phyloP scores from a whole-genome alignment of 1,140 invertebrate species.

The Limonius californicus region DNA sequence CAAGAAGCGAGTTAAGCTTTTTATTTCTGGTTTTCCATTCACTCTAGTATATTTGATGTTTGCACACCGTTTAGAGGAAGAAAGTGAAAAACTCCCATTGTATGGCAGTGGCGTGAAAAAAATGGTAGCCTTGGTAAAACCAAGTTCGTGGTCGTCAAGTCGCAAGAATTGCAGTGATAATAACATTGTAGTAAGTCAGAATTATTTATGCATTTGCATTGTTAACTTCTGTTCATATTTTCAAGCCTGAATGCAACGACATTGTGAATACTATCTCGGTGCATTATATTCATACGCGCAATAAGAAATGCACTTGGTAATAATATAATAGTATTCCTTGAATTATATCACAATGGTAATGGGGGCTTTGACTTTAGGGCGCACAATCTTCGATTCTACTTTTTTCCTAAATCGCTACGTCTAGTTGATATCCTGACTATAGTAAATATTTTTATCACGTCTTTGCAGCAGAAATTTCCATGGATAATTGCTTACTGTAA shows the following conservation, averaged over 20 bases:
- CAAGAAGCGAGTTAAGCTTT: no score
- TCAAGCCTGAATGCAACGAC: neutral
- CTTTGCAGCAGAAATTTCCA: no score
- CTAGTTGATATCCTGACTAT: no score
- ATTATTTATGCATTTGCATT: slow-evolving; percentile 11
- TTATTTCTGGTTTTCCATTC: no score
- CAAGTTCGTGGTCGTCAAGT: neutral
- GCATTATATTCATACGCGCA: slow-evolving; percentile 4
- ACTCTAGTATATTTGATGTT: no score
- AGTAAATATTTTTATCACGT: no score
- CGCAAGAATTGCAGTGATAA: neutral
- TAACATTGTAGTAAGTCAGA: neutral
- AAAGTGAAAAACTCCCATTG: no score
- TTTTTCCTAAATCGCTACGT: no score
- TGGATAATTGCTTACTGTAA: no score
- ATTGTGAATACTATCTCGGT: neutral
- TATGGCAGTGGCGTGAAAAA: no score
- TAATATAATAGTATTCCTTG: slow-evolving; percentile 3
- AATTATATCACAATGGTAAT: neutral
- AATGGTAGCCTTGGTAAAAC: neutral
- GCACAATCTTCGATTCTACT: no score
- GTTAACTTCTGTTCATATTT: slow-evolving; percentile 6
- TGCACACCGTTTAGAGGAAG: no score
- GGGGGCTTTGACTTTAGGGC: neutral
- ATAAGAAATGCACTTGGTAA: neutral